phyloP scores from a whole-genome alignment of 2,888 invertebrate genomes.

The Aphelenchoides bicaudatus region DNA sequence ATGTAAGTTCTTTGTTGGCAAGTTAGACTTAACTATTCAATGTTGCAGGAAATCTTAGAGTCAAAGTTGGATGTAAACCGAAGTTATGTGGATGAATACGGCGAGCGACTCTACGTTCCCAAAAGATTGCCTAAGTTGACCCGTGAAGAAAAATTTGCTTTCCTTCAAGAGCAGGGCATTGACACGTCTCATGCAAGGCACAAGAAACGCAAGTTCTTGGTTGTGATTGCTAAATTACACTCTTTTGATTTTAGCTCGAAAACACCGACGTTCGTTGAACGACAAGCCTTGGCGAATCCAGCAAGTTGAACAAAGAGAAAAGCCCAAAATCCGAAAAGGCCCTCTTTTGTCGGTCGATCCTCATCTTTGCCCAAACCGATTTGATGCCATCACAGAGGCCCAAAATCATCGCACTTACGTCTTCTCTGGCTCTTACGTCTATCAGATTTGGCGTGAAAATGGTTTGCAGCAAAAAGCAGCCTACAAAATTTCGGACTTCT shows the following conservation, averaged over 20 bases:
- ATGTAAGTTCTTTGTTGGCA: neutral
- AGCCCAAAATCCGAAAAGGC: neutral
- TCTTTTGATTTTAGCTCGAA: constrained; percentile 9
- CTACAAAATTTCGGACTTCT: constrained; percentile 45
- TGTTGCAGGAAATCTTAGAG: constrained; percentile 25
- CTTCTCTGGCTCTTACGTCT: constrained; percentile 49
- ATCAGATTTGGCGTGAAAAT: constrained; percentile 49
- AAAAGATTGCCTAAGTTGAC: constrained; percentile 25
- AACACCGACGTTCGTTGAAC: constrained; percentile 15
- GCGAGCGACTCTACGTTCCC: constrained; percentile 31
- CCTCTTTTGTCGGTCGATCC: constrained; percentile 24
- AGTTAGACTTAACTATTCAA: constrained; percentile 1
- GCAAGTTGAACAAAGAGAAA: too few species aligned
- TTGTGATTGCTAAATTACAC: neutral
- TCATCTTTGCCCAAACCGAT: constrained; percentile 41
- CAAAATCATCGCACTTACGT: constrained; percentile 50
- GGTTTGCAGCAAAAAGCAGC: constrained; percentile 49
- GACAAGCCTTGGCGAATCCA: constrained; percentile 12
- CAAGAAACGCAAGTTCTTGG: constrained; percentile 5
- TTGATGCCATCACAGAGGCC: constrained; percentile 54
- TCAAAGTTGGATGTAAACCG: constrained; percentile 24
- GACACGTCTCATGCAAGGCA: neutral
- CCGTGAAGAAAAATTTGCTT: constrained; percentile 21
- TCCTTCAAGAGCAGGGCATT: constrained; percentile 13
- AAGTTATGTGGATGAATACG: constrained; percentile 18